Conservation (phyloP, 2,888 invertebrate species). For the Ptychoptera albimana region DNA sequence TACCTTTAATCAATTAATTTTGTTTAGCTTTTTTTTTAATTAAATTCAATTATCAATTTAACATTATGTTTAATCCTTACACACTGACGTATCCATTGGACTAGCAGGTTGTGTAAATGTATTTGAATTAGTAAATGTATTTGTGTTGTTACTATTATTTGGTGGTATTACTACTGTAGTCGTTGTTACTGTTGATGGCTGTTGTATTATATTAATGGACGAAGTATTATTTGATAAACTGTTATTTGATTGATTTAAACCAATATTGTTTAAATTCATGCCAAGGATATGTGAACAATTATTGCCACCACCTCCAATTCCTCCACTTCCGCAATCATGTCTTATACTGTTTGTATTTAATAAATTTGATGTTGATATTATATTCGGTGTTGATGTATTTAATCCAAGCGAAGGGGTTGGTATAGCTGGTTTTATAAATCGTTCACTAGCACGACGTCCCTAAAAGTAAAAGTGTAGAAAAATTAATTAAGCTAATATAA, state of each 20-base stretch:
- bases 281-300: no score
- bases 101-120: slow-evolving; percentile 45
- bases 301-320: slow-evolving; percentile 8
- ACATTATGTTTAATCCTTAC: slow-evolving; percentile 34
- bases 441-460: slow-evolving; percentile 56
- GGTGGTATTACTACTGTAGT: slow-evolving; percentile 20
- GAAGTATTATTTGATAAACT: slow-evolving; percentile 20
- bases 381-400: slow-evolving; percentile 32
- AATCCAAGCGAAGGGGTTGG: slow-evolving; percentile 41
- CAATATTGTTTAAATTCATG: no score
- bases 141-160: slow-evolving; percentile 3
- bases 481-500: background rate
- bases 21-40: no score
- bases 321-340: slow-evolving; percentile 1
- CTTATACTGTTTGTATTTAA: no score
- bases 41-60: background rate
- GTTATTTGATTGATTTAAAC: slow-evolving; percentile 13
- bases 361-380: slow-evolving; percentile 13
- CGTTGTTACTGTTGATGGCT: slow-evolving; percentile 19
- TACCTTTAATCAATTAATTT: no score
- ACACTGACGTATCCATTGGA: slow-evolving; percentile 56
- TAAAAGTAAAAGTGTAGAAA: slow-evolving; percentile 14
- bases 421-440: slow-evolving; percentile 76
- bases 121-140: slow-evolving; percentile 13
- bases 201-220: slow-evolving; percentile 17